These are phyloP conservation scores for Psittacula echo DNA, from an alignment of 2,797 vertebrate genomes.

Conservation along the genomic window DNA sequence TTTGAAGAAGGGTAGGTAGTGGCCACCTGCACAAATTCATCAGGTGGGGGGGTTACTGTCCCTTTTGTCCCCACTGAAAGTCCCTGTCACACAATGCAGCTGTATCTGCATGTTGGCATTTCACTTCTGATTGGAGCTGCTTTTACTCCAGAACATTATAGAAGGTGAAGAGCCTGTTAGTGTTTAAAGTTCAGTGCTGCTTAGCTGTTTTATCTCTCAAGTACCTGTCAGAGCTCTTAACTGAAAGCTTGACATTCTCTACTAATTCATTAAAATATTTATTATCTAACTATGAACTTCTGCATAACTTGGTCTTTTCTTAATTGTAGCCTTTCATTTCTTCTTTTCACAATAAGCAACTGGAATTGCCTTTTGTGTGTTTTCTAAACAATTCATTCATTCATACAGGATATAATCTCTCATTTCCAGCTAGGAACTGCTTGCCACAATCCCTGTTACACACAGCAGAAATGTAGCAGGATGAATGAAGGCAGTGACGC, in stretches of 20 bases:
- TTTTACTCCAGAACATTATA: neutral
- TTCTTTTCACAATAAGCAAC: neutral
- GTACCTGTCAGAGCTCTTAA: neutral
- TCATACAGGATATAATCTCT: neutral
- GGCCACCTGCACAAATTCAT: neutral
- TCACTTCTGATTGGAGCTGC: neutral
- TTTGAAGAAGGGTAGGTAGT: neutral
- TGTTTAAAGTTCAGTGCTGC: neutral
- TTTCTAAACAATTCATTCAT: neutral
- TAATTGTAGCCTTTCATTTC: neutral
- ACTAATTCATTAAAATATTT: neutral
- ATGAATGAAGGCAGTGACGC: neutral
- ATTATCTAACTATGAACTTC: neutral
- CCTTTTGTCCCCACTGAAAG: neutral
- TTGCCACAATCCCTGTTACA: neutral
- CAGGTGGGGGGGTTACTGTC: neutral
- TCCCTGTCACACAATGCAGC: neutral
- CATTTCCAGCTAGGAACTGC: neutral
- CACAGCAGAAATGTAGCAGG: neutral
- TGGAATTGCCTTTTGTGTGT: neutral
- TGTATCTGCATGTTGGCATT: neutral
- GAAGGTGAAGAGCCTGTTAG: neutral
- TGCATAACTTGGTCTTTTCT: neutral
- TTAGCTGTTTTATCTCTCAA: neutral
- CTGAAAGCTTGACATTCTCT: neutral